phyloP scores from a whole-genome alignment of 2,888 invertebrate genomes.

The Cantharis rustica region DNA sequence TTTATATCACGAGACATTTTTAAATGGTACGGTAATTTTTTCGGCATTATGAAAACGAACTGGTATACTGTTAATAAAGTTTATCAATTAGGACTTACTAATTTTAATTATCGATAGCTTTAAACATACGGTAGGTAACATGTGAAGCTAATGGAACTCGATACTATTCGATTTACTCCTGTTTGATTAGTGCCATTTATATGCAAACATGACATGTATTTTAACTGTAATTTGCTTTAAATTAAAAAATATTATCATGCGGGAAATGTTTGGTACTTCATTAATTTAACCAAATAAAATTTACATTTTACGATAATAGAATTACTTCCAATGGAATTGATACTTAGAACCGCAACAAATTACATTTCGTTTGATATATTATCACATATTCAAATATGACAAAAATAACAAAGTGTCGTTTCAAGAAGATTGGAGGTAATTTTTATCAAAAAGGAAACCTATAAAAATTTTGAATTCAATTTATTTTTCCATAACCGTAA shows the following conservation, averaged over 20 bases:
- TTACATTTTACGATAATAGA: not conserved
- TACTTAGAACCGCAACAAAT: not conserved
- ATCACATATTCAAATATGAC: not conserved
- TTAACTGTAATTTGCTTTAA: slow-evolving; percentile 7
- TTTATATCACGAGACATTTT: not conserved
- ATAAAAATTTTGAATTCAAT: slow-evolving; percentile 28
- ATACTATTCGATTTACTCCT: slow-evolving; percentile 15
- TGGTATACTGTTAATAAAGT: not conserved
- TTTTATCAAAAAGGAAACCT: slow-evolving; percentile 7
- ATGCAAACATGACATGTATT: slow-evolving; percentile 12
- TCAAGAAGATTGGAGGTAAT: not conserved
- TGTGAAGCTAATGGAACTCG: slow-evolving; percentile 29
- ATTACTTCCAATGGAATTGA: not conserved
- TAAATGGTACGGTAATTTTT: not conserved
- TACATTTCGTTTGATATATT: not conserved
- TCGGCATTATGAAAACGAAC: not conserved
- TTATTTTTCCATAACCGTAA: slow-evolving; percentile 28
- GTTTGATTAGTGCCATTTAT: slow-evolving; percentile 10
- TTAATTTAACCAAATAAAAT: not conserved
- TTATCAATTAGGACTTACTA: slow-evolving; percentile 15
- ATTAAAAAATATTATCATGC: slow-evolving; percentile 1
- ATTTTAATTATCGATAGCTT: slow-evolving; percentile 24
- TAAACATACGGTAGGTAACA: slow-evolving; percentile 20
- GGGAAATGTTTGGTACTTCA: not conserved
- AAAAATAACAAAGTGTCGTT: not conserved